Conservation (phyloP, 2,113 vertebrate species). For the Clarias magur region DNA sequence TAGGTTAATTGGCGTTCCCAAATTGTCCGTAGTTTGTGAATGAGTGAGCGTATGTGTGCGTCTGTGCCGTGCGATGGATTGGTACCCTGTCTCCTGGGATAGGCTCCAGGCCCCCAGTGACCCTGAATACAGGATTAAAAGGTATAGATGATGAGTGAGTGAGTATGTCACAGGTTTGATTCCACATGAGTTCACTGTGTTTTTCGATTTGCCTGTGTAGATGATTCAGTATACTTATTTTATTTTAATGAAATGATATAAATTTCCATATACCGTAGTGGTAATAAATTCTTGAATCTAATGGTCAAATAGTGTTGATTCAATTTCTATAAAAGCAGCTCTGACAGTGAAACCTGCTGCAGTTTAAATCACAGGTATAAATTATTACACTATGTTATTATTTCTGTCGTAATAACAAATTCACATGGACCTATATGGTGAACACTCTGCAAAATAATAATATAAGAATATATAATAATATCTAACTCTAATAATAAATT, state of each 20-base stretch:
- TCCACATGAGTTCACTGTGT: not conserved
- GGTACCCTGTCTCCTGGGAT: no score
- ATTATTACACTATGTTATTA: not conserved
- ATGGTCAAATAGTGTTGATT: not conserved
- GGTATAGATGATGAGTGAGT: no score
- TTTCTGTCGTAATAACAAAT: not conserved
- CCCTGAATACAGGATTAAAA: no score
- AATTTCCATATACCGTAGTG: not conserved
- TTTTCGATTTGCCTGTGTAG: not conserved
- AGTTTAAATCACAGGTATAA: not conserved
- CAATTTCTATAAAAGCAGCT: not conserved
- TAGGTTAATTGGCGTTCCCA: no score
- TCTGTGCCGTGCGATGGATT: no score
- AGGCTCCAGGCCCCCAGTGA: no score
- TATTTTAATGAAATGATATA: not conserved
- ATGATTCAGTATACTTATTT: not conserved
- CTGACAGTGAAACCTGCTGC: not conserved
- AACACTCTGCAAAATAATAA: not conserved
- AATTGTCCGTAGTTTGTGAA: no score
- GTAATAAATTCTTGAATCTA: not conserved
- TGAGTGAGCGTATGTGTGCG: no score
- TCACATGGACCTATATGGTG: not conserved
- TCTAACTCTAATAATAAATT: not conserved
- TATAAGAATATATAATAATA: no score
- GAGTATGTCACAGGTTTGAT: not conserved